phyloP scores from a whole-genome alignment of 1,140 invertebrate genomes.

The Ctenoplectra terminalis region DNA sequence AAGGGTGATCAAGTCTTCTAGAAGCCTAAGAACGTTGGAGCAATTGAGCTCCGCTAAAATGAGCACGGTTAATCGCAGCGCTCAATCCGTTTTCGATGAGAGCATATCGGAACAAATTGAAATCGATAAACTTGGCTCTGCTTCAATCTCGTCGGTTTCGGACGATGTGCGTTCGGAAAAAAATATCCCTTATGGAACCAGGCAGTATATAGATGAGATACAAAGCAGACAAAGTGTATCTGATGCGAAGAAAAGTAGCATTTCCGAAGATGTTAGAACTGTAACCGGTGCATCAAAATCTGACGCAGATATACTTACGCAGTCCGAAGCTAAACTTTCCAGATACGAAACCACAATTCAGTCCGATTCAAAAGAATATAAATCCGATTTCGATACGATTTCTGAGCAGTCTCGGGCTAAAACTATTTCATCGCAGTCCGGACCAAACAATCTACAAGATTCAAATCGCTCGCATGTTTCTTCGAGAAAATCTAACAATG shows the following conservation, averaged over 20 bases:
- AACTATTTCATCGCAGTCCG: constrained; percentile 20
- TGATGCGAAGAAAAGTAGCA: constrained; percentile 61
- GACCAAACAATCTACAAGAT: not conserved
- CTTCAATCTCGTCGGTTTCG: constrained; percentile 16
- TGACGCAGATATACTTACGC: constrained; percentile 41
- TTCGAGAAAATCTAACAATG: constrained; percentile 28
- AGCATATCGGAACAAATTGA: constrained; percentile 32
- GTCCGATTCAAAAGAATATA: constrained; percentile 35
- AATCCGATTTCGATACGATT: constrained; percentile 34
- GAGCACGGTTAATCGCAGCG: not conserved
- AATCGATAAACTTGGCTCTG: constrained; percentile 40
- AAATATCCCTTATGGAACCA: constrained; percentile 12
- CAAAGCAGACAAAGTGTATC: constrained; percentile 53
- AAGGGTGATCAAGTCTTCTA: constrained; percentile 18
- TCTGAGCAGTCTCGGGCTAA: constrained; percentile 35
- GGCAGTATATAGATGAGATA: constrained; percentile 62
- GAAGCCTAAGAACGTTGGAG: constrained; percentile 6
- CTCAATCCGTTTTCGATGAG: constrained; percentile 39
- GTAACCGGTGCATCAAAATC: constrained; percentile 56
- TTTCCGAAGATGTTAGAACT: constrained; percentile 62
- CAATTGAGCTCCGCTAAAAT: constrained; percentile 11
- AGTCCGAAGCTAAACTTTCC: constrained; percentile 39
- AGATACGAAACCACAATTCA: constrained; percentile 31
- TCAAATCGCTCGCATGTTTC: constrained; percentile 13
- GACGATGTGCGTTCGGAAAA: constrained; percentile 29